Evolutionary conservation across 2,113 vertebrate genomes (phyloP), one percentile per base, ranked within the genome.

Genomic region (Odontophorus gujanensis): DNA sequence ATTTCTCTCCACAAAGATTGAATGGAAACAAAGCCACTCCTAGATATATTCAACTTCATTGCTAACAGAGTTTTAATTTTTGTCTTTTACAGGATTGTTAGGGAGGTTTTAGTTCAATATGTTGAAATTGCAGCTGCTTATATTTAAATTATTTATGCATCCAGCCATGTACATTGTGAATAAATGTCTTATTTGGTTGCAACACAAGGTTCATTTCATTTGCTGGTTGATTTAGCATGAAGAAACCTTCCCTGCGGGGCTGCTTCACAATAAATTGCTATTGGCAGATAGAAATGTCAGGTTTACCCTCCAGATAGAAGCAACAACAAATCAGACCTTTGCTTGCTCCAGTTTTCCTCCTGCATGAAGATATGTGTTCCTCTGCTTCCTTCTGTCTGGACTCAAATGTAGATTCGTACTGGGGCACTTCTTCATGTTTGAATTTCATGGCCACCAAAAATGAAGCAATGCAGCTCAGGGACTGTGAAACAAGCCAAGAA

Each of bases 261-360:
- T 32, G 71, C 78, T 82, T 50, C 83, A 72, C 65, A 28, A 67
- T 59, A 74, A 92, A 92, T 87, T 47, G 74, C 91, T 95, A 50
- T 80, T 96, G 96, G 96, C 96, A 96, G 85, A 80, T 6, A 42
- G 87, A 97, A 97, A 96, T 90, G 95, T 96, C 95, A 96, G 51
- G 36, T 84, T 84, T 78, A 55, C 75, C 76, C 92, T 95, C 62
- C 89, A 88, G 87, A 85, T 73, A 68, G 78, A 79, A 93, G 66
- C 68, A 81, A 53, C 40, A 48, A 65, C 72, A 86, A 45, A 76
- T n/a, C 71, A 90, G 87, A 91, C 81, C 91, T 95, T 63, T 85
- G 28, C 68, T 72, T 57, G 43, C 53, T 78, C 62, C 50, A 34
- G 84, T 94, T 86, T 24, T 58, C 53, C 51, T 72, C 42, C 77